phyloP scores from a whole-genome alignment of 2,113 vertebrate genomes.

The Rhagologus leucostigma region DNA sequence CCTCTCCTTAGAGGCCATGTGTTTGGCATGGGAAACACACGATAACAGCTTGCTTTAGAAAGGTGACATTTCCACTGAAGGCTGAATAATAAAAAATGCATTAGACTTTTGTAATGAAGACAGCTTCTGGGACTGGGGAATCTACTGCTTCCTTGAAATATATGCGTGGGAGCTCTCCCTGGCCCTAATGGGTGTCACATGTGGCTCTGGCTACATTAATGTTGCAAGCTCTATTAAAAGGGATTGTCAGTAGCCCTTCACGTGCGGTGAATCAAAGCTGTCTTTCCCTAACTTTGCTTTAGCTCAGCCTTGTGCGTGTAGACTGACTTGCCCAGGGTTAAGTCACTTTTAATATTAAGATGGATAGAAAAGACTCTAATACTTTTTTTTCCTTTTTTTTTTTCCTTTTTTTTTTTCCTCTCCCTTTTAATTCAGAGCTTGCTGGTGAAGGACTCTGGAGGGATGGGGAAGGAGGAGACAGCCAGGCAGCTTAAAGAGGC shows the following conservation, averaged over 20 bases:
- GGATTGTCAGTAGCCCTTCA: conserved; percentile 24
- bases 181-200: conserved; percentile 55
- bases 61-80: conserved; percentile 89
- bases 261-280: conserved; percentile 9
- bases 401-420: not conserved
- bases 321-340: conserved; percentile 18
- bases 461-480: conserved; percentile 54
- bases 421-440: conserved; percentile 15
- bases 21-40: conserved; percentile 81
- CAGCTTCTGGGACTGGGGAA: conserved; percentile 60
- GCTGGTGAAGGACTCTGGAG: conserved; percentile 43
- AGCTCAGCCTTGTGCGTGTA: not conserved
- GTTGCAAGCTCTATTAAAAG: conserved; percentile 42
- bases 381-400: not conserved
- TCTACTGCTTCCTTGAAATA: conserved; percentile 58
- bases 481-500: conserved; percentile 52
- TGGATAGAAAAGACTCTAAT: not conserved
- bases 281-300: conserved; percentile 39
- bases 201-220: conserved; percentile 23
- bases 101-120: conserved; percentile 74
- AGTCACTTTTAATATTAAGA: conserved; percentile 48
- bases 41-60: conserved; percentile 86
- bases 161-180: conserved; percentile 30
- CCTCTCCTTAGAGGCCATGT: conserved; percentile 83
- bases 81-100: conserved; percentile 79